Evolutionary conservation across 2,888 invertebrate species (phyloP), one percentile per base, ranked within the genome.

Genomic region (Acrobasis suavella): DNA sequence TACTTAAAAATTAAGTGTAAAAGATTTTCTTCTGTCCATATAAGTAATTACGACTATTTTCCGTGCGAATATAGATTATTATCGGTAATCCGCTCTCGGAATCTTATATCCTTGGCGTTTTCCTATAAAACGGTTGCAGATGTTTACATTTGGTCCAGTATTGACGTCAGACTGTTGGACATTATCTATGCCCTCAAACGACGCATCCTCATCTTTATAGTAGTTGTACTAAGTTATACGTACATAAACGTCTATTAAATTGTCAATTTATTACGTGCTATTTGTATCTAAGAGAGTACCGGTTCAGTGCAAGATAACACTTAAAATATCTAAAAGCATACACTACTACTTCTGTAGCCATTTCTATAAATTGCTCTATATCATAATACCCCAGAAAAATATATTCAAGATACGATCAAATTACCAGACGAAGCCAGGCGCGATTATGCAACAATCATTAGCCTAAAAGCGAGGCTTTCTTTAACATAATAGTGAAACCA

Each of bases 41-140:
- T 22, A 1, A 22, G 22, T 22, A 22, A 22, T 22, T 22, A 3
- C 22, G 22, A 22, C 22, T 22, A 22, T 22, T 22, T 22, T 22
- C 22, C 3, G 32, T 6, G 32, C 7, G 32, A 32, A 32, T 32
- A 32, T 32, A 32, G 32, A 32, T 32, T 32, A 32, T 32, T 46
- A 9, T n/a, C n/a, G 46, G 46, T 14, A 46, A 46, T 46, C 2
- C 5, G 46, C 7, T 46, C 46, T 46, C 1, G 14, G 46, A 46
- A 46, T 46, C n/a, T 46, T 46, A 46, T 12, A 46, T 67, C 63
- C 15, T 65, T 61, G 54, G 37, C 64, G 65, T 72, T 72, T 76
- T 72, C 77, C 71, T 70, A 64, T 62, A 68, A 61, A 51, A 56
- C 50, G 65, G 59, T 64, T 72, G 68, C 67, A 72, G 75, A 46